Conservation (phyloP, 2,888 invertebrate genomes). For the Anarsia innoxiella region DNA sequence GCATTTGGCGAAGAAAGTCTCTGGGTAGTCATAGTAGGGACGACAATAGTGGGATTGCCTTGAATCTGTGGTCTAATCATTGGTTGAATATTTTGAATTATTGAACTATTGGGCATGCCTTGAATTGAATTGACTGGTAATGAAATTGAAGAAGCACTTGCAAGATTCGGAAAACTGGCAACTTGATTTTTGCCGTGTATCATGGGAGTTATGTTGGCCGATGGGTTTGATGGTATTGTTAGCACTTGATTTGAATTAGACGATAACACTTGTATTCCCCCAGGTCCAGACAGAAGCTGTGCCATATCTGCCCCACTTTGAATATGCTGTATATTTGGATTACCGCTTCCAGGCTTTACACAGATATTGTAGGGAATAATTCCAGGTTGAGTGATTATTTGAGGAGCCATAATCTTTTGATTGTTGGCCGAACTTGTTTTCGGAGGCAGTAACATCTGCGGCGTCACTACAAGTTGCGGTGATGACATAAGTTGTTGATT, state of each 20-base stretch:
- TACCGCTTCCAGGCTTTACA: constrained; percentile 60
- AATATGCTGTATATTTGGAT: constrained; percentile 59
- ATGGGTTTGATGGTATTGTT: constrained; percentile 61
- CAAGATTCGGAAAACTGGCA: constrained; percentile 65
- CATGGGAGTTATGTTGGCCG: constrained; percentile 49
- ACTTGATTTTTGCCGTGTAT: constrained; percentile 66
- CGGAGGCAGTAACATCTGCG: constrained; percentile 66
- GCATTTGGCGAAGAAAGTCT: constrained; percentile 58
- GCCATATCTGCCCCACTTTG: constrained; percentile 61
- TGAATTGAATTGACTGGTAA: constrained; percentile 67
- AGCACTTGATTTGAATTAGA: constrained; percentile 69
- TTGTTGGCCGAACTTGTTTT: constrained; percentile 55
- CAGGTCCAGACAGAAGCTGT: constrained; percentile 58
- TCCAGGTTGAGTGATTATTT: constrained; percentile 63
- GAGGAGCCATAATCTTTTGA: constrained; percentile 60
- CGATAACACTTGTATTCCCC: constrained; percentile 70
- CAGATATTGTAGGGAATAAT: constrained; percentile 68
- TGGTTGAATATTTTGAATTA: constrained; percentile 68
- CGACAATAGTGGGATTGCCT: constrained; percentile 64
- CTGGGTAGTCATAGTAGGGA: constrained; percentile 64
- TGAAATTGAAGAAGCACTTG: constrained; percentile 66
- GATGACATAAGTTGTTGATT: constrained; percentile 65
- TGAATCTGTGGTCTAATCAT: constrained; percentile 68
- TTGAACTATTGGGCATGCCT: constrained; percentile 61
- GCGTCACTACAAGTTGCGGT: constrained; percentile 69